phyloP scores from a whole-genome alignment of 1,140 invertebrate genomes.

The Drosophila tristis region DNA sequence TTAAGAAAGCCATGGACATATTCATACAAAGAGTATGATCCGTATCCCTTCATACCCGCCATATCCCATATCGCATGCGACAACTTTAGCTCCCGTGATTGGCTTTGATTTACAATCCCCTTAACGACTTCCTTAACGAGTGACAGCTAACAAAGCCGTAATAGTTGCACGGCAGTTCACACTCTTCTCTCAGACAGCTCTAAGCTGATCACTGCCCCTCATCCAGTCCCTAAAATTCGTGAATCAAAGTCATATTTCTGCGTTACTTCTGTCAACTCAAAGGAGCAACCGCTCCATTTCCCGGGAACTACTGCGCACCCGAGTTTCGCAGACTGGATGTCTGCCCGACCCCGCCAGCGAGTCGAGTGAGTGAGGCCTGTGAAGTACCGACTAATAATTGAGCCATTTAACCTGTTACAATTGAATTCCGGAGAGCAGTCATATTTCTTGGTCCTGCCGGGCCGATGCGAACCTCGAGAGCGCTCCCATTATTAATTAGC shows the following conservation, averaged over 20 bases:
- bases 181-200: background rate
- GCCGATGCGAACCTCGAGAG: slow-evolving; percentile 2
- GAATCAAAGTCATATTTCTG: slow-evolving; percentile 70
- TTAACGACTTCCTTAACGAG: background rate
- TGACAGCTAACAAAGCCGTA: no score
- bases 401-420: slow-evolving; percentile 70
- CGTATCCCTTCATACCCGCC: no score
- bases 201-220: slow-evolving; percentile 31
- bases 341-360: background rate
- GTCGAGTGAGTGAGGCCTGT: background rate
- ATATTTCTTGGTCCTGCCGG: slow-evolving; percentile 31
- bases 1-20: no score
- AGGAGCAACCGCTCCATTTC: slow-evolving; percentile 35
- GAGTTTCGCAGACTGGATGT: slow-evolving; percentile 41
- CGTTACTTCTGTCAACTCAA: slow-evolving; percentile 34
- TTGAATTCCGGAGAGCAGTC: slow-evolving; percentile 50
- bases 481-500: slow-evolving; percentile 70
- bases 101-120: slow-evolving; percentile 5
- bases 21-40: no score
- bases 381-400: slow-evolving; percentile 47
- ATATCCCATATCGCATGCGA: no score
- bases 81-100: background rate
- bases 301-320: slow-evolving; percentile 23
- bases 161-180: background rate
- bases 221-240: slow-evolving; percentile 19